These are phyloP conservation scores for Cyclargus thomasi DNA, from an alignment of 1,140 invertebrate species.

Conservation along the genomic window DNA sequence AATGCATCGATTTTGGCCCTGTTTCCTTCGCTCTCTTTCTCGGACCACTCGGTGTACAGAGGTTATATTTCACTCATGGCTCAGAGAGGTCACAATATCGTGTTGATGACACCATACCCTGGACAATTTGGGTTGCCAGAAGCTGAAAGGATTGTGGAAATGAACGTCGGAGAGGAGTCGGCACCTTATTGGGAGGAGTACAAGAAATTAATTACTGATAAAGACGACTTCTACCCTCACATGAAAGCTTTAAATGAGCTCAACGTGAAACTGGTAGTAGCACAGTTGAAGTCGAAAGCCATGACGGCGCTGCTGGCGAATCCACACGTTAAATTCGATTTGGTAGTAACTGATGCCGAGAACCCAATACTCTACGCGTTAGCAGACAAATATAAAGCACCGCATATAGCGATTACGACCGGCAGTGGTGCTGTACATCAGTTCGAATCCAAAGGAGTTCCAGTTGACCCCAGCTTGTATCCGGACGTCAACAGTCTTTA, in stretches of 20 bases:
- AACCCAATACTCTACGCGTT: conserved; percentile 58
- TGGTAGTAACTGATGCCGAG: conserved; percentile 65
- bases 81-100: conserved; percentile 48
- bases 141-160: conserved; percentile 47
- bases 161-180: conserved; percentile 54
- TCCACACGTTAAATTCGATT: conserved; percentile 58
- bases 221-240: conserved; percentile 50
- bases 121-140: conserved; percentile 53
- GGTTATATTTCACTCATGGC: conserved; percentile 50
- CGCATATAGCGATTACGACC: conserved; percentile 58
- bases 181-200: conserved; percentile 52
- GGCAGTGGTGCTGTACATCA: conserved; percentile 55
- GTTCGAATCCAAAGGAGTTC: conserved; percentile 58
- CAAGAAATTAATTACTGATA: conserved; percentile 42
- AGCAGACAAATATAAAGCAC: conserved; percentile 59
- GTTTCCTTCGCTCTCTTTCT: conserved; percentile 59
- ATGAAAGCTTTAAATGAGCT: conserved; percentile 48
- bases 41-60: conserved; percentile 58
- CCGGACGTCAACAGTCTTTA: conserved; percentile 54
- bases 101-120: conserved; percentile 66
- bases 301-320: conserved; percentile 56
- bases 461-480: conserved; percentile 54
- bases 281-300: conserved; percentile 55
- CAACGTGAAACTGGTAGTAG: conserved; percentile 50
- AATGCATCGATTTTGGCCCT: conserved; percentile 57